Base-by-base conservation (phyloP, 2,888 invertebrate genomes). In the Nymphalis c-album region DNA sequence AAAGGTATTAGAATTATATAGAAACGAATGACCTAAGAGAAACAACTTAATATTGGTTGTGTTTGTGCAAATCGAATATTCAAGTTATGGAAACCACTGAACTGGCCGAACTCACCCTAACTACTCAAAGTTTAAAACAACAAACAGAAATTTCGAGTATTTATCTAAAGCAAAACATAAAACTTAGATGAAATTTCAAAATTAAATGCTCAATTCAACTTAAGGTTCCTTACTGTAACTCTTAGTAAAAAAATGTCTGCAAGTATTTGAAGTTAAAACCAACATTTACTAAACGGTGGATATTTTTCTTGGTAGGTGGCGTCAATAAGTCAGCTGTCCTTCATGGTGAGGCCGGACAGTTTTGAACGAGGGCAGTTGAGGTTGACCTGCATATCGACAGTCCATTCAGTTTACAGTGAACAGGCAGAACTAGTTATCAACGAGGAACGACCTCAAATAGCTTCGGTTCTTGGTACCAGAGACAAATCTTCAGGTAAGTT, bases 381-480 rank as follows among this genome's bases (percentile, higher is more conserved):
- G 60, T 89, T 95, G 74, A 93, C 94, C 67, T 95, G 95, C 84
- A 93, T 94, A 76, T 95, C 95, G 16, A 93, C 92, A 22, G 93
- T 96, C 72, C 95, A 95, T 86, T 91, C 94, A 57, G 93, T 95
- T 75, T 96, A 95, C 88, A 93, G 92, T 76, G 93, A 94, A 76
- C 90, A 93, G 66, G 94, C 94, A 0, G 95, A 94, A 80, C 88
- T 94, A 72, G 91, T 94, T 75, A 91, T 96, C 77, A 95, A 95
- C 76, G 96, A 96, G 82, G 95, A 96, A 81, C 93, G 94, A 77
- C 96, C 96, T 58, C 93, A 95, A 80, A 94, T 95, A 65, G 95
- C 95, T 10, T 95, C 95, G 1, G 95, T 96, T 67, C 91, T 96
- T 46, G 95, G 95, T 69, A 95, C 95, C 35, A 93, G 94, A 64